phyloP scores from a whole-genome alignment of 2,888 invertebrate species.

The Callosobruchus maculatus region DNA sequence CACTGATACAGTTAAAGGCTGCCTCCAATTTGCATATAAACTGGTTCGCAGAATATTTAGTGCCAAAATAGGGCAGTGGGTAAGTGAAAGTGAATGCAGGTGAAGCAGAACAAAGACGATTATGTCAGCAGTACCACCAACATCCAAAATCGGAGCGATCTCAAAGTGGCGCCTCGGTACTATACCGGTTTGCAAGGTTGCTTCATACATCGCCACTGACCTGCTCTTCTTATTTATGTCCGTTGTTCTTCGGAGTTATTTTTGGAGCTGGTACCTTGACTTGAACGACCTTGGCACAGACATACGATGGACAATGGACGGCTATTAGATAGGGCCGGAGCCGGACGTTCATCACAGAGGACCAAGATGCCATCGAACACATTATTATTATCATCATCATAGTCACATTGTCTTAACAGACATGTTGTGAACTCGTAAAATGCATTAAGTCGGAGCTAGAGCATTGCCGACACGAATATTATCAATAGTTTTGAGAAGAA shows the following conservation, averaged over 20 bases:
- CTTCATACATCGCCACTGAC: background rate
- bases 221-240: background rate
- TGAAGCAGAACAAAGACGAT: background rate
- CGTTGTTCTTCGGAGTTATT: background rate
- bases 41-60: constrained; percentile 21
- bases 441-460: no score
- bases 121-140: background rate
- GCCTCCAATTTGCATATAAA: constrained; percentile 18
- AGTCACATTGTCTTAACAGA: no score
- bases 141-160: background rate
- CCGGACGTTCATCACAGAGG: no score
- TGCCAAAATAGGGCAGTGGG: constrained; percentile 43
- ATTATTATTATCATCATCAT: no score
- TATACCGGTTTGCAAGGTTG: background rate
- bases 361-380: no score
- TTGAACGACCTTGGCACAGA: background rate
- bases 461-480: no score
- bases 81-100: constrained; percentile 41
- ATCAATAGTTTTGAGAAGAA: no score
- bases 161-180: background rate
- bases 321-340: no score
- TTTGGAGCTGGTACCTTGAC: background rate
- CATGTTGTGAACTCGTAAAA: no score
- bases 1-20: background rate
- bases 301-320: background rate